phyloP scores from a whole-genome alignment of 2,888 invertebrate genomes.

The Acrocyrtus sp. region DNA sequence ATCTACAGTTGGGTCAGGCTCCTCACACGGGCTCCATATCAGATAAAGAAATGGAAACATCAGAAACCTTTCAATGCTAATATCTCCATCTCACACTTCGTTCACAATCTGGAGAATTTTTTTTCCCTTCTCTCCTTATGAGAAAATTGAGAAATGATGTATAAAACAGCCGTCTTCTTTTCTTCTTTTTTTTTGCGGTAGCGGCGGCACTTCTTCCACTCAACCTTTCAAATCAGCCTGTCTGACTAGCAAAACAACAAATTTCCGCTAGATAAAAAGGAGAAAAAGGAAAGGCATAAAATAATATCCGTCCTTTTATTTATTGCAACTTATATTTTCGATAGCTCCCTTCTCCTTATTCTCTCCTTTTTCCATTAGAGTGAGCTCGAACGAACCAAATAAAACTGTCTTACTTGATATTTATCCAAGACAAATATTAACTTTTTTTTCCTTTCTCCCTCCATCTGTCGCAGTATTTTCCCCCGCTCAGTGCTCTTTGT shows the following conservation, averaged over 20 bases:
- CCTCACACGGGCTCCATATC: neutral
- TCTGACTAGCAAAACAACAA: constrained; percentile 11
- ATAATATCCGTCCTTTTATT: neutral
- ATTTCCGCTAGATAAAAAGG: neutral
- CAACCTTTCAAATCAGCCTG: neutral
- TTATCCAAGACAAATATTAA: neutral
- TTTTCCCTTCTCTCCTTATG: neutral
- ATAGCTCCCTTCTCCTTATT: neutral
- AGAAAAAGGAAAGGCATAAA: neutral
- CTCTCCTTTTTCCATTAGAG: neutral
- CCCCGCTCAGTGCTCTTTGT: too few relatives aligned
- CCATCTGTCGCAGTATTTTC: too few relatives aligned
- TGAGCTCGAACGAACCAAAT: neutral
- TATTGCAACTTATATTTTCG: neutral
- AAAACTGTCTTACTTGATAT: neutral
- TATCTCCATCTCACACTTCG: neutral
- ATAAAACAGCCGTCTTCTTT: neutral
- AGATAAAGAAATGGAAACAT: neutral
- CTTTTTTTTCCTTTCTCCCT: neutral
- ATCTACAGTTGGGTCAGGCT: neutral
- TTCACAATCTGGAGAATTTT: neutral
- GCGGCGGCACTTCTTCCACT: neutral
- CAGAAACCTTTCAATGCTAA: neutral
- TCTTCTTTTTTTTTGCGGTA: neutral
- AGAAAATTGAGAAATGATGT: neutral